These are phyloP conservation scores for Hanleya hanleyi DNA, from an alignment of 2,888 invertebrate genomes.

Conservation along the genomic window DNA sequence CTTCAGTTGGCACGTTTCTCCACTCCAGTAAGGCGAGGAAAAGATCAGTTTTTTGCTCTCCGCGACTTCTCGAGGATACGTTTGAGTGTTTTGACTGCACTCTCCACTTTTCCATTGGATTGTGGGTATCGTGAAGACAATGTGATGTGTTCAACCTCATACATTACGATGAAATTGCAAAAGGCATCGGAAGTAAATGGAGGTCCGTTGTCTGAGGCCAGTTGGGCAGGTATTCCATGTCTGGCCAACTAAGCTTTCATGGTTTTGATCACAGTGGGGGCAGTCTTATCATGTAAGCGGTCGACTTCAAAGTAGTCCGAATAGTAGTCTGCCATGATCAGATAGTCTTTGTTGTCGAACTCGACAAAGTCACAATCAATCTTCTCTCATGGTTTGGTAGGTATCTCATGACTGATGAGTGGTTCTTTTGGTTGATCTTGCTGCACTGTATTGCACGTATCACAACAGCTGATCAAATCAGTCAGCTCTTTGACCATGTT, in stretches of 20 bases:
- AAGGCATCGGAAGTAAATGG: conserved; percentile 1
- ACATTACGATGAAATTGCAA: too few species aligned
- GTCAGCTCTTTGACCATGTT: background rate
- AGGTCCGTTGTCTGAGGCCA: conserved; percentile 10
- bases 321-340: conserved; percentile 5
- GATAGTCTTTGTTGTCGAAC: conserved; percentile 6
- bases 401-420: background rate
- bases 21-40: conserved; percentile 10
- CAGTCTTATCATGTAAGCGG: conserved; percentile 10
- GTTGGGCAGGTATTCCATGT: conserved; percentile 10
- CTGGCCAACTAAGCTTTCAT: conserved; percentile 12
- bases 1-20: conserved; percentile 9
- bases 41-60: background rate
- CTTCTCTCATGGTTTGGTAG: conserved; percentile 7
- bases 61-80: background rate
- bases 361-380: conserved; percentile 10
- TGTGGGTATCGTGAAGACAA: background rate
- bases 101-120: conserved; percentile 17
- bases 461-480: too few species aligned
- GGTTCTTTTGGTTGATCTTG: conserved; percentile 2
- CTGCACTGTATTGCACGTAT: too few species aligned
- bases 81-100: conserved; percentile 6
- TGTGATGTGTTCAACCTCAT: conserved; percentile 9
- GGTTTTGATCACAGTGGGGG: conserved; percentile 7
- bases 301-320: conserved; percentile 17